Percentiles rank a stretch among this genome's conserved stretches.
phyloP scores from a whole-genome alignment of 2,113 vertebrate species.

The Rattus rattus region DNA sequence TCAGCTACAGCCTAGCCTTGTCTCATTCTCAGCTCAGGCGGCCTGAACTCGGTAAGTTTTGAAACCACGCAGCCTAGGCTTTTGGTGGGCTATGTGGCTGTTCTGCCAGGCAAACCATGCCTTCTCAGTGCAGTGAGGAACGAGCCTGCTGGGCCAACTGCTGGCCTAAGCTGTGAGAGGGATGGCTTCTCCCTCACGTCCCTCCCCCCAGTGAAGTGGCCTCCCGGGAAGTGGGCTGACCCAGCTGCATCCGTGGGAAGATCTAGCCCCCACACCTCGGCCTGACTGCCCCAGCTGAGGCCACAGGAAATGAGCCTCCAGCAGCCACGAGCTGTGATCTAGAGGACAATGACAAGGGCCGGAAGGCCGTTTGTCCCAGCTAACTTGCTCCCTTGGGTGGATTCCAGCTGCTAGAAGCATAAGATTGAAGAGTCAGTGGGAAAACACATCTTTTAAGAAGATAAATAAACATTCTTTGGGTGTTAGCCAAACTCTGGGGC shows the following conservation, averaged over 20 bases:
- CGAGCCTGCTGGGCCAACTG: background rate
- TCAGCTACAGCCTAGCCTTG: background rate
- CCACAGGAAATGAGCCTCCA: slow-evolving; percentile 80
- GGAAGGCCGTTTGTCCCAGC: slow-evolving; percentile 62
- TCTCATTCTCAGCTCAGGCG: background rate
- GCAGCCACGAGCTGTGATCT: slow-evolving; percentile 46
- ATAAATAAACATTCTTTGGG: slow-evolving; percentile 26
- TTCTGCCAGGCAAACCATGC: background rate
- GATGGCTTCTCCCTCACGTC: background rate
- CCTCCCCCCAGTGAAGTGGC: slow-evolving; percentile 15
- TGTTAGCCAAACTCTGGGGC: slow-evolving; percentile 62
- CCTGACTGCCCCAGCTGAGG: slow-evolving; percentile 17
- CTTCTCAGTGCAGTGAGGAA: background rate
- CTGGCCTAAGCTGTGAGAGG: background rate
- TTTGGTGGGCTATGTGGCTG: background rate
- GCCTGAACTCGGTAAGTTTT: background rate
- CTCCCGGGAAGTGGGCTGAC: background rate
- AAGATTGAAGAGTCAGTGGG: slow-evolving; percentile 71
- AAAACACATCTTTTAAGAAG: slow-evolving; percentile 55
- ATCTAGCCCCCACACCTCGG: slow-evolving; percentile 58
- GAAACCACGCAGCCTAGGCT: background rate
- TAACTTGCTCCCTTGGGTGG: slow-evolving; percentile 62
- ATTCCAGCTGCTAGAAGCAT: slow-evolving; percentile 50
- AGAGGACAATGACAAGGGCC: slow-evolving; percentile 72
- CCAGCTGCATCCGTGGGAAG: slow-evolving; percentile 82